phyloP scores from a whole-genome alignment of 2,113 vertebrate genomes.

The Narcine bancroftii region DNA sequence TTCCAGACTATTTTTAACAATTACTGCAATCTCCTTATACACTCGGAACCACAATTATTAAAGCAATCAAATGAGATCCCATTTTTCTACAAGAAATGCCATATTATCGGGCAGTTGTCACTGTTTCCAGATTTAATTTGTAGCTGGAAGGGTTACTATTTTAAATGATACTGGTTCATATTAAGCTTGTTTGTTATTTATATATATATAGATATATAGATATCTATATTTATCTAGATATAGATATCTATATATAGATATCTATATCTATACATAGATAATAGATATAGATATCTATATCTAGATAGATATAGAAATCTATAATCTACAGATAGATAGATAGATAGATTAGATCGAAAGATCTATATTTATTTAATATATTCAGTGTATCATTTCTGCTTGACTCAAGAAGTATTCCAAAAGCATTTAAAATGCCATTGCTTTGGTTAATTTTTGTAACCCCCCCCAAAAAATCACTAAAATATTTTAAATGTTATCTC shows the following conservation, averaged over 20 bases:
- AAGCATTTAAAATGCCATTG: not conserved
- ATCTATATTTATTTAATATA: not conserved
- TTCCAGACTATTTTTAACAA: conserved; percentile 33
- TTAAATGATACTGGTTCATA: not conserved
- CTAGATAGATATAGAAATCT: no score
- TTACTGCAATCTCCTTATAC: not conserved
- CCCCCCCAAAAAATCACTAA: not conserved
- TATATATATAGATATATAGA: no score
- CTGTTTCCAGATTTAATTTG: conserved; percentile 17
- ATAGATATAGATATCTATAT: no score
- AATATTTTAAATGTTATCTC: not conserved
- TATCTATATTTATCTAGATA: no score
- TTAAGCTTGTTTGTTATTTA: not conserved
- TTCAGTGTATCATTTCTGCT: not conserved
- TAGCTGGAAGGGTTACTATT: not conserved
- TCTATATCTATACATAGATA: no score
- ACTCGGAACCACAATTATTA: conserved; percentile 35
- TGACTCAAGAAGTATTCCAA: not conserved
- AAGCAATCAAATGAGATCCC: conserved; percentile 29
- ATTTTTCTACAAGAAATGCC: conserved; percentile 30
- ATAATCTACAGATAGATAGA: no score
- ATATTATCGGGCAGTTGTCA: conserved; percentile 5
- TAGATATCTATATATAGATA: no score
- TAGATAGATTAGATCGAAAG: no score
- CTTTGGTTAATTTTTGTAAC: not conserved